Base-by-base conservation (phyloP, 2,888 invertebrate species). In the Dicranocentrus wangi region DNA sequence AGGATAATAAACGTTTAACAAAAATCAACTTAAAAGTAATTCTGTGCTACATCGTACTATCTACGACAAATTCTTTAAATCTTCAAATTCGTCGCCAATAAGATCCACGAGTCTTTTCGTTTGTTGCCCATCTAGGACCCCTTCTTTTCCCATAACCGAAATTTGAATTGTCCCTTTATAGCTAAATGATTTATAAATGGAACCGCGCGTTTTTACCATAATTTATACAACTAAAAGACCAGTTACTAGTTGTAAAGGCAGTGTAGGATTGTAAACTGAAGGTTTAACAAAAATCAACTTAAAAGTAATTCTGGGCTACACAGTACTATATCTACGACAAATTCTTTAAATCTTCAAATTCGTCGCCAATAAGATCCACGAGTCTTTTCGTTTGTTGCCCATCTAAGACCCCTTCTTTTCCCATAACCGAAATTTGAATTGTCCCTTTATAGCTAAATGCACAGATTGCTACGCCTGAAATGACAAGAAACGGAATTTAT, bases 401-500 rank as follows among this genome's bases (percentile, higher is more conserved):
- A 3, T 47, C 70, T 21, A 78, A 17, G 21, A 61, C 53, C 3
- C 61, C 69, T 2, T 65, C 65, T 27, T 69, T 70, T 21, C 51
- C 42, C 0, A 70, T 70, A 7, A 61, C 65, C 5, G 71, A 42
- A 10, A 78, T 8, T 19, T 70, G 55, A 23, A 78, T 61, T 0
- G 27, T 47, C 19, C 61, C 71, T 19, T 78, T 78, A 47, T 78
- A 78, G 28, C 78, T 71, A 19, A 78, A 78, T 63, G 42, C 27
- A n/a, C 53, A 63, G 39, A 78, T 63, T 0, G 65, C 42, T 1
- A 61, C 65, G 0, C 78, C 78, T 78, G 25, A 21, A 70, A 65
- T 7, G 7, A 17, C 3, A 61, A 58, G 32, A n/a, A 32, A 32
- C 3, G 32, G 5, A 32, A 32, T 32, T n/a, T n/a, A n/a, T n/a